Conservation (phyloP, 1,140 invertebrate genomes). For the Drosophila subobscura region DNA sequence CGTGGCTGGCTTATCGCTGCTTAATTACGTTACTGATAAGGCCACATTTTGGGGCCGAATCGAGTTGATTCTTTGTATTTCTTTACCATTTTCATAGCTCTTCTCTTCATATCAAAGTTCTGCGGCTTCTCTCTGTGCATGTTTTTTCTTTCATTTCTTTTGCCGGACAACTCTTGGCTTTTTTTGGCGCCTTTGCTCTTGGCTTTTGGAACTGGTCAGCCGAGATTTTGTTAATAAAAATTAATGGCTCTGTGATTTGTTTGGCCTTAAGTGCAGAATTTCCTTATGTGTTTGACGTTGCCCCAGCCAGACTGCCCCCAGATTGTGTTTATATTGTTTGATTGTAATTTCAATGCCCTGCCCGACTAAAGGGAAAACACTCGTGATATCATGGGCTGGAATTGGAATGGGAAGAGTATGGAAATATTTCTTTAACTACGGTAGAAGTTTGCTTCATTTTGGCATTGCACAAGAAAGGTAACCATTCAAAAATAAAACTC, state of each 20-base stretch:
- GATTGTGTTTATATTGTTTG: slow-evolving; percentile 46
- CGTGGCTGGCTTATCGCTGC: slow-evolving; percentile 65
- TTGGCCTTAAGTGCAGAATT: slow-evolving; percentile 61
- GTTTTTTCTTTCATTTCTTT: slow-evolving; percentile 24
- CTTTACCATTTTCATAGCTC: slow-evolving; percentile 30
- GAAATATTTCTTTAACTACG: not conserved
- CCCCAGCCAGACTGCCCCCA: slow-evolving; percentile 8
- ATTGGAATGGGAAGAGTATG: not conserved
- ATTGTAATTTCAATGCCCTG: slow-evolving; percentile 38
- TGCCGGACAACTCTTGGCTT: slow-evolving; percentile 32
- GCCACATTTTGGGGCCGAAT: slow-evolving; percentile 49
- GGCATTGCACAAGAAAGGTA: too few species aligned
- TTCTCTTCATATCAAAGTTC: slow-evolving; percentile 51
- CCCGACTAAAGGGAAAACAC: slow-evolving; percentile 11
- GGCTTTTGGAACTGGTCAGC: slow-evolving; percentile 50
- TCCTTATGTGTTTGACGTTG: slow-evolving; percentile 43
- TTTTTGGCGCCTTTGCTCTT: slow-evolving; percentile 24
- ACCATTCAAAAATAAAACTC: too few species aligned
- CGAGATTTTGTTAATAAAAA: slow-evolving; percentile 80
- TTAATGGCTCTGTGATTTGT: slow-evolving; percentile 78
- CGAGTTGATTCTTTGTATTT: slow-evolving; percentile 36
- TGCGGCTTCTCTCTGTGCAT: slow-evolving; percentile 1
- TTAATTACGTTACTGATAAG: slow-evolving; percentile 82
- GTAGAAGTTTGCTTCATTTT: too few species aligned
- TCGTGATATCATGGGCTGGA: not conserved